Conservation (phyloP, 2,797 vertebrate genomes). For the Knipowitschia caucasica region DNA sequence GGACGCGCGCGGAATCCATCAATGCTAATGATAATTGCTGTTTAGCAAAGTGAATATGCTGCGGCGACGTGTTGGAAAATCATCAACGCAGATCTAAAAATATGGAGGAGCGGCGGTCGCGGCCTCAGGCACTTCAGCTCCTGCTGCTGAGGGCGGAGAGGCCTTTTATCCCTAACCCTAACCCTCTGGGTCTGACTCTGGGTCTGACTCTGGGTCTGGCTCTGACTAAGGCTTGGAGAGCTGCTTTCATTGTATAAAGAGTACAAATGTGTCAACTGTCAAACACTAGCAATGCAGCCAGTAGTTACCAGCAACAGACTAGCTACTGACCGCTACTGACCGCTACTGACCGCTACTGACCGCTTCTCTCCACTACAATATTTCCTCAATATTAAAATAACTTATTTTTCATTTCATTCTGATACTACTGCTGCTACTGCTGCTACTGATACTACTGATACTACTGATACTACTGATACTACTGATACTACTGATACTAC, state of each 20-base stretch:
- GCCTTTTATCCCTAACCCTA: conserved; percentile 41
- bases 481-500: no score
- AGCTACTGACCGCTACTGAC: no score
- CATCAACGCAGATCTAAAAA: conserved; percentile 63
- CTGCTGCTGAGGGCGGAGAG: conserved; percentile 40
- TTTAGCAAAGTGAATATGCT: conserved; percentile 56
- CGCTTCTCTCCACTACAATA: no score
- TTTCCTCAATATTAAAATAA: no score
- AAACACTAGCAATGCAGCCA: no score
- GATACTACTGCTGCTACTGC: no score
- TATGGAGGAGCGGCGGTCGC: conserved; percentile 38
- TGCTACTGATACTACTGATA: no score
- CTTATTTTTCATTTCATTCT: no score
- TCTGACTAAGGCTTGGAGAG: neutral
- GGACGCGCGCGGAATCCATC: conserved; percentile 71
- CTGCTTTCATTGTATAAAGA: neutral
- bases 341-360: no score
- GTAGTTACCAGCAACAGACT: no score
- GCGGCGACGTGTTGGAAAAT: conserved; percentile 45
- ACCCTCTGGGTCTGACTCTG: conserved; percentile 30
- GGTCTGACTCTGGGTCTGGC: conserved; percentile 19
- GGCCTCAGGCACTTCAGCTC: conserved; percentile 32
- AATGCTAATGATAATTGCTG: conserved; percentile 77
- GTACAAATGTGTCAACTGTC: neutral
- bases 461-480: no score